Base-by-base conservation (phyloP, 1,140 invertebrate genomes). In the Drosophila setifemur region DNA sequence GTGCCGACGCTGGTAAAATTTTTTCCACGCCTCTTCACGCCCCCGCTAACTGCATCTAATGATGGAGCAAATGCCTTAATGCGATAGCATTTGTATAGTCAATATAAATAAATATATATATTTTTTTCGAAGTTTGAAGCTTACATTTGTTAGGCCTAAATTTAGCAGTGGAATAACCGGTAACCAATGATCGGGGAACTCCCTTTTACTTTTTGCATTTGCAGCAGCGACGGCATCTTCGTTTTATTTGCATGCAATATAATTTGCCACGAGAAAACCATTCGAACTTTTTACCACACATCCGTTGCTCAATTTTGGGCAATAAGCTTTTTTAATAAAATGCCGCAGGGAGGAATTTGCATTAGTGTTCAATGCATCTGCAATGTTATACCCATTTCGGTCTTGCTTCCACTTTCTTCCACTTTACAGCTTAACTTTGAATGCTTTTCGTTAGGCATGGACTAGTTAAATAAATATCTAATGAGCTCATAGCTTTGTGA, bases 331-430 rank as follows among this genome's bases (percentile, higher is more conserved):
- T 81, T 73, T 31, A 42, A 8, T 11, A 4, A 43, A 78, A 73
- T 78, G 72, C 77, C 77, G 68, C 78, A 83, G 78, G 77, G 77
- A 77, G 72, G 78, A 61, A 81, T 82, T 75, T 81, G 77, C 76
- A 82, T 81, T 81, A 79, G 71, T 47, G 66, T 47, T 48, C 57
- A 45, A 45, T 66, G 53, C 28, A 69, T 33, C 45, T 45, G 63
- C 61, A 57, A 44, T 55, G 54, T 63, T 63, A 71, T 53, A 45
- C 47, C 54, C 35, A 67, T 48, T 71, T 63, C 57, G 60, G 23
- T 35, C 23, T 47, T 3, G 6, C 8, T 9, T 39, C 19, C 0
- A 2, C 23, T 25, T 9, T 25, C 19, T 19, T 61, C 23, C 31
- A 28, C 63, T 64, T 64, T 28, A 63, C 26, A 16, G 60, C 55